phyloP scores from a whole-genome alignment of 1,140 invertebrate species.

The Macrobrachium nipponense region DNA sequence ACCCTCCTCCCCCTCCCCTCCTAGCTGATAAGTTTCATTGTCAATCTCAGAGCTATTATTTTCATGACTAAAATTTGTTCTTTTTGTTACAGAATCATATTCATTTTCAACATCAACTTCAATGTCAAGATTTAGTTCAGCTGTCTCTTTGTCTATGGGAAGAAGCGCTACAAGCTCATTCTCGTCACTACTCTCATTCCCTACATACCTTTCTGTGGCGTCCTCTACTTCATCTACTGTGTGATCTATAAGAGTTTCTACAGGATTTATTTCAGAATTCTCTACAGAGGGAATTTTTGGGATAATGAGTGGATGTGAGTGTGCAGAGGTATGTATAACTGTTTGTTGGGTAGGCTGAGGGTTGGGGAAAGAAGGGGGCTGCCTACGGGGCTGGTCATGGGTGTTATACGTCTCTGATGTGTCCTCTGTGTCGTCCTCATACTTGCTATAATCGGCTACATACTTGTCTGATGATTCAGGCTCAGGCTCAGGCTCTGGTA shows the following conservation, averaged over 20 bases:
- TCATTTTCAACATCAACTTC: slow-evolving; percentile 26
- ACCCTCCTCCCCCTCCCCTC: slow-evolving; percentile 20
- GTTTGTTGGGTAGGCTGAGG: not conserved
- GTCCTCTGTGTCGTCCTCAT: slow-evolving; percentile 22
- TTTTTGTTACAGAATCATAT: slow-evolving; percentile 2
- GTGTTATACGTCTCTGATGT: slow-evolving; percentile 8
- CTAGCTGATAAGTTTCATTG: not conserved
- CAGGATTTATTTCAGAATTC: not conserved
- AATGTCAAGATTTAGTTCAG: not conserved
- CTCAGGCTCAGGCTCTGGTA: slow-evolving; percentile 17
- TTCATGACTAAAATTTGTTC: slow-evolving; percentile 11
- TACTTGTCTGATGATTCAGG: slow-evolving; percentile 5
- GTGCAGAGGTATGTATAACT: not conserved
- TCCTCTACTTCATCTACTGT: slow-evolving; percentile 17
- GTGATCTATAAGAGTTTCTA: slow-evolving; percentile 12
- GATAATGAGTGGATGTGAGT: not conserved
- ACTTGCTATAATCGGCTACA: not conserved
- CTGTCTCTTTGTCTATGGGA: not conserved
- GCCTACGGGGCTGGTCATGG: not conserved
- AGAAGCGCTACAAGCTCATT: slow-evolving; percentile 3
- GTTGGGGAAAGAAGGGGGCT: slow-evolving; percentile 13
- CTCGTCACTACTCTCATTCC: not conserved
- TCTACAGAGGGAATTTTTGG: slow-evolving; percentile 6
- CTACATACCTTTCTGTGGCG: not conserved
- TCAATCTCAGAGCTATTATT: not conserved